Conservation (phyloP, 2,888 invertebrate genomes). For the Herminia tarsipennalis region DNA sequence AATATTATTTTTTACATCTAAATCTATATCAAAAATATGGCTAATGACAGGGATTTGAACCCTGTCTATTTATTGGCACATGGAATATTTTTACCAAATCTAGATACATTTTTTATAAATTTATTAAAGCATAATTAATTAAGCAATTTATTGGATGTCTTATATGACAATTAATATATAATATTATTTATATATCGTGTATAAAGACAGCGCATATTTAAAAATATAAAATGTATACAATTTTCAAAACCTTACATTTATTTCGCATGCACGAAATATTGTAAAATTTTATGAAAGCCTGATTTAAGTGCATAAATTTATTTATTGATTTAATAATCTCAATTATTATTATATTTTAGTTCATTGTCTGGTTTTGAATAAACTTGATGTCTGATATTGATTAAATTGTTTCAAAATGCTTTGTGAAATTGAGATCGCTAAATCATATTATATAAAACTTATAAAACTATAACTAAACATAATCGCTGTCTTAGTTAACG, state of each 20-base stretch:
- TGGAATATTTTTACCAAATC: constrained; percentile 66
- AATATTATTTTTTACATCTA: constrained; percentile 73
- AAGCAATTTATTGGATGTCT: constrained; percentile 60
- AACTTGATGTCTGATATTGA: not conserved
- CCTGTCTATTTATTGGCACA: constrained; percentile 75
- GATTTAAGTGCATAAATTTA: constrained; percentile 15
- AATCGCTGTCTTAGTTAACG: constrained; percentile 44
- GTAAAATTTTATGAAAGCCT: constrained; percentile 61
- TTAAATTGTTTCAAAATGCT: not conserved
- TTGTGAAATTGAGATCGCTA: constrained; percentile 35
- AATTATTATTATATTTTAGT: constrained; percentile 16
- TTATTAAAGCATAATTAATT: constrained; percentile 62
- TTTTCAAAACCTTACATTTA: constrained; percentile 62
- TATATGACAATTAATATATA: constrained; percentile 79
- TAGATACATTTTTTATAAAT: constrained; percentile 38
- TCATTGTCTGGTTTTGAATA: not conserved
- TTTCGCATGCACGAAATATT: constrained; percentile 79
- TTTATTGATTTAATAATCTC: constrained; percentile 39
- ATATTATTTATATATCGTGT: constrained; percentile 77
- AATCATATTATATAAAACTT: constrained; percentile 38
- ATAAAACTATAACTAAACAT: constrained; percentile 32
- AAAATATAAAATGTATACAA: constrained; percentile 23
- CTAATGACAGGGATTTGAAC: constrained; percentile 69
- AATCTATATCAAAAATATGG: constrained; percentile 80
- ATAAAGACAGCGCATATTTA: constrained; percentile 60